Percentiles rank a stretch among this genome's conserved stretches.
Evolutionary conservation across 30 jellyfish, hydroid and myxozoan genomes (phyloP).

Genomic region (Nemopilema nomurai): DNA sequence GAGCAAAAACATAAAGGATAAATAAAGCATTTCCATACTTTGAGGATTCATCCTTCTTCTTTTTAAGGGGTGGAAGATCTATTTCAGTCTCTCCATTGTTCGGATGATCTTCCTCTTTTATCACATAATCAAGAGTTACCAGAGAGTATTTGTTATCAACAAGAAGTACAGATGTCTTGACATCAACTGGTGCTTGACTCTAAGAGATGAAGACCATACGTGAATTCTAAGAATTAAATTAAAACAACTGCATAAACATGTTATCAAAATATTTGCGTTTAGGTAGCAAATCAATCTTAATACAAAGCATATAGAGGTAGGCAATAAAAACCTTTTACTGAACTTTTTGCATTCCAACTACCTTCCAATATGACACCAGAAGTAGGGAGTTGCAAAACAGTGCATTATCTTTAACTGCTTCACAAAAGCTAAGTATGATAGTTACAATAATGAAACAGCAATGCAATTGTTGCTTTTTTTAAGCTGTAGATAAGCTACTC

Average conservation of each 20-base stretch:
- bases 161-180: constrained; percentile 91
- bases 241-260: background rate
- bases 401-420: too few species aligned
- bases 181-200: constrained; percentile 93
- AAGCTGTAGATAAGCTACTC: too few species aligned
- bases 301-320: too few species aligned
- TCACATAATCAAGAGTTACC: constrained; percentile 90
- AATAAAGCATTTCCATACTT: background rate
- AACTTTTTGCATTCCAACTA: too few species aligned
- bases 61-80: constrained; percentile 36
- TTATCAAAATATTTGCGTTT: background rate
- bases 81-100: constrained; percentile 20
- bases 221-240: background rate
- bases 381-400: too few species aligned
- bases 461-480: too few species aligned
- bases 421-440: too few species aligned
- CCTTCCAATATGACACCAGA: too few species aligned
- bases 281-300: background rate
- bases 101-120: constrained; percentile 43
- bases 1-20: too few species aligned
- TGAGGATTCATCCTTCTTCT: constrained; percentile 57
- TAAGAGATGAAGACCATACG: constrained; percentile 7
- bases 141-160: constrained; percentile 88
- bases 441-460: too few species aligned
- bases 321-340: too few species aligned